These are phyloP conservation scores for Phytoseiulus persimilis DNA, from an alignment of 2,888 invertebrate species.

Conservation along the genomic window DNA sequence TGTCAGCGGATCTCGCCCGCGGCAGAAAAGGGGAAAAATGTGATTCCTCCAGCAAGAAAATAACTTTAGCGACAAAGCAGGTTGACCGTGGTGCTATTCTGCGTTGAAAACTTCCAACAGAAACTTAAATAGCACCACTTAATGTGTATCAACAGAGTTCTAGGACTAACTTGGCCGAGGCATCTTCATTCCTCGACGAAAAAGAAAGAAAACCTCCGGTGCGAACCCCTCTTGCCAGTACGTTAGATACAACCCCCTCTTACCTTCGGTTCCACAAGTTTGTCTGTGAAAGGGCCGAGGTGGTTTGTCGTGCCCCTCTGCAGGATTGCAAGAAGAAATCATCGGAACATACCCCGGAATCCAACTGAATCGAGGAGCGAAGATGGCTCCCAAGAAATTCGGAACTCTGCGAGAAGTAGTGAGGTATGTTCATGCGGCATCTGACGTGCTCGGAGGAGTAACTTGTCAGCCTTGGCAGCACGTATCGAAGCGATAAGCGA, in stretches of 20 bases:
- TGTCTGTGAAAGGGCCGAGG: too few relatives aligned
- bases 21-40: not conserved
- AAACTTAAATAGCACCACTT: not conserved
- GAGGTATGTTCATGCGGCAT: too few relatives aligned
- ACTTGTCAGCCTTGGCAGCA: too few relatives aligned
- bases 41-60: not conserved
- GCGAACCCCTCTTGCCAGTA: not conserved
- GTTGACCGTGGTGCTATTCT: not conserved
- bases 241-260: not conserved
- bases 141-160: not conserved
- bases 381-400: too few relatives aligned
- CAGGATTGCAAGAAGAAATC: too few relatives aligned
- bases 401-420: too few relatives aligned
- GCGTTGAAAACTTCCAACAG: not conserved
- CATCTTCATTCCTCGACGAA: not conserved
- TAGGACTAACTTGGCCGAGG: not conserved
- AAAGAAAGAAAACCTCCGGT: not conserved
- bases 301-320: too few relatives aligned
- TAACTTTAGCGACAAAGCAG: not conserved
- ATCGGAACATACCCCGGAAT: too few relatives aligned
- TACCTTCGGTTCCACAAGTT: not conserved
- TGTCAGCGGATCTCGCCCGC: not conserved
- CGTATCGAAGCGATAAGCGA: too few relatives aligned
- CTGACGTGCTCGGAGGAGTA: too few relatives aligned
- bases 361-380: too few relatives aligned